Conservation (phyloP, 35 echinoderm and acorn worm species). For the Apostichopus parvimensis region DNA sequence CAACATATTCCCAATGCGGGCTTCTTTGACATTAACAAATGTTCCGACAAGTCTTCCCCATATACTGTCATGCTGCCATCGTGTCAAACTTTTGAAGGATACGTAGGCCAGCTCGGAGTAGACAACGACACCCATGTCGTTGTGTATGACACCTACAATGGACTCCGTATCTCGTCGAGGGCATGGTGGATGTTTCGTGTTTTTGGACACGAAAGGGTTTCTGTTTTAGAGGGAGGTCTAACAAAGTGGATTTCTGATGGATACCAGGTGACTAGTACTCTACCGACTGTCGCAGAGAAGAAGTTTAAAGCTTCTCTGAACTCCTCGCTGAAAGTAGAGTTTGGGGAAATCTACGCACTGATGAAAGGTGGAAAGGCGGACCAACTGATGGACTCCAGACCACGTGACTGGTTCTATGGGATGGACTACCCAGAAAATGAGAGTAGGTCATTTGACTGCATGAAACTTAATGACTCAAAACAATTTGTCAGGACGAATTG, state of each 20-base stretch:
- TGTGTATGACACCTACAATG: constrained; percentile 47
- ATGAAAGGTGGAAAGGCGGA: constrained; percentile 5
- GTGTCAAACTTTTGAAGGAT: not conserved
- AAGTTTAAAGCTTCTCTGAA: not conserved
- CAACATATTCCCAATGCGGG: constrained; percentile 34
- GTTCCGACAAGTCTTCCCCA: constrained; percentile 39
- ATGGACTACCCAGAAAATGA: constrained; percentile 52
- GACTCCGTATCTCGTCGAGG: constrained; percentile 35
- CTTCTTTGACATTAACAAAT: constrained; percentile 41
- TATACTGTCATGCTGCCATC: constrained; percentile 43
- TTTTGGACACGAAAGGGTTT: constrained; percentile 52
- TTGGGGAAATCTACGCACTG: constrained; percentile 21
- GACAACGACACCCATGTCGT: constrained; percentile 54
- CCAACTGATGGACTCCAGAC: constrained; percentile 44
- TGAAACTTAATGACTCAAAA: not conserved
- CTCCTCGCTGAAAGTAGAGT: constrained; percentile 22
- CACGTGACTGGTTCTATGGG: constrained; percentile 34
- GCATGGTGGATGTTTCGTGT: constrained; percentile 58
- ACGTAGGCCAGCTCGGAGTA: constrained; percentile 46
- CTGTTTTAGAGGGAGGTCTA: constrained; percentile 56
- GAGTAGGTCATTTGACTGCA: constrained; percentile 1
- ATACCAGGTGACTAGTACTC: not conserved
- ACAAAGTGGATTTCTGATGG: constrained; percentile 59
- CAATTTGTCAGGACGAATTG: too few relatives aligned
- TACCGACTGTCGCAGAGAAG: not conserved